Evolutionary conservation across 2,113 vertebrate genomes (phyloP), one percentile per base, ranked within the genome.

Genomic region (Onychorhynchus coronatus): DNA sequence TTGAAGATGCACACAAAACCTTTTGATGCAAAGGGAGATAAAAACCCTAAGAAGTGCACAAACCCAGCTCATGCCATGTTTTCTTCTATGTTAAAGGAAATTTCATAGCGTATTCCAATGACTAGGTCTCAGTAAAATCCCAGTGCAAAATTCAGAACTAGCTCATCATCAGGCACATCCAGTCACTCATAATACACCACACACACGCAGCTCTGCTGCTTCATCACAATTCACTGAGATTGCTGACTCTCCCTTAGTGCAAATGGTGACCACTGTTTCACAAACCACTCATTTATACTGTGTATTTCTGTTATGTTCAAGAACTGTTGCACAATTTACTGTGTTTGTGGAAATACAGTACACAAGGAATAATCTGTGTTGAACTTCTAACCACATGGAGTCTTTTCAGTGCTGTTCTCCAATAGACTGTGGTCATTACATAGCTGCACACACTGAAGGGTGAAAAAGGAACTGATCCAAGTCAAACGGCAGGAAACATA

Each of bases 1-100:
- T 63, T 56, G 93, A 77, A 78, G 96, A 97, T 95, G 86, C 77
- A 95, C 93, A 85, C 37, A 79, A 83, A 92, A 94, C 47, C 85
- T 96, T 96, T 92, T 81, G 67, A 90, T 56, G 35, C 21, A 91
- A 94, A 68, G 74, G 15, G 31, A 13, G 3, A 42, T 13, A 12
- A 78, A 89, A 74, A 30, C 2, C 2, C 3, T 18, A 58, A 5
- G 17, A 14, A 81, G 37, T 5, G 18, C 68, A 72, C 7, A 80
- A 76, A 50, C 41, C 42, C 77, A 24, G 13, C 27, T 39, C 7
- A 7, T 17, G 27, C 12, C 65, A 85, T 62, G 10, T 68, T 92
- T 96, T 84, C 56, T 50, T 85, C 76, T 56, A 33, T 4, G 5
- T 53, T 85, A 88, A 68, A 92, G 37, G 25, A 85, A 80, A 84